These are phyloP conservation scores for Drosophila flavopinicola DNA, from an alignment of 2,888 invertebrate species.

Conservation along the genomic window DNA sequence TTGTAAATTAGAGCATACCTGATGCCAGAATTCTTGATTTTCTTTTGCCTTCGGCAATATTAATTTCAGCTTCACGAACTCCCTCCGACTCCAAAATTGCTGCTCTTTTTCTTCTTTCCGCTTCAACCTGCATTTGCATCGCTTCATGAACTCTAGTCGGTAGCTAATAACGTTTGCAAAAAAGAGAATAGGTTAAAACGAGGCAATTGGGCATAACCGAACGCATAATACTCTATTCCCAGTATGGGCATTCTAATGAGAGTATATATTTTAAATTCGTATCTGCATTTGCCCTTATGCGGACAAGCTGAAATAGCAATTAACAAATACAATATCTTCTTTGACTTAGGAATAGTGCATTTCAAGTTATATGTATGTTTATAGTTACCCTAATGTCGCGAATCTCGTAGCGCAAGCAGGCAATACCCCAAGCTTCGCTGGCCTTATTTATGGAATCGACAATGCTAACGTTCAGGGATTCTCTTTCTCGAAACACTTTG, in stretches of 20 bases:
- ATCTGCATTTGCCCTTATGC: too few relatives aligned
- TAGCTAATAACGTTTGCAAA: constrained; percentile 86
- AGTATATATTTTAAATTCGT: too few relatives aligned
- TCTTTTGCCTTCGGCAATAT: constrained; percentile 98
- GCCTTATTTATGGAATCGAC: constrained; percentile 99
- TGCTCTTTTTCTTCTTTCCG: constrained; percentile 97
- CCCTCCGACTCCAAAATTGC: constrained; percentile 99
- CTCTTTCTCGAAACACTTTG: constrained; percentile 98
- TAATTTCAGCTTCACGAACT: constrained; percentile 95
- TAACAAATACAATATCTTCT: too few relatives aligned
- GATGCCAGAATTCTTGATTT: constrained; percentile 95
- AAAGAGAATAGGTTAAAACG: not conserved
- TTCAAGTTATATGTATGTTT: too few relatives aligned
- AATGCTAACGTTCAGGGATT: constrained; percentile 96
- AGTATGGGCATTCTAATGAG: too few relatives aligned
- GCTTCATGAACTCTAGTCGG: constrained; percentile 98
- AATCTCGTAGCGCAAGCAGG: constrained; percentile 97
- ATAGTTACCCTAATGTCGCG: constrained; percentile 86
- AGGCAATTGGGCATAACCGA: not conserved
- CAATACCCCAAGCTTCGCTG: constrained; percentile 98
- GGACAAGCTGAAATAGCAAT: too few relatives aligned
- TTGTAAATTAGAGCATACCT: constrained; percentile 85
- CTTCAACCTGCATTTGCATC: constrained; percentile 99
- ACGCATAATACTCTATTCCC: not conserved
- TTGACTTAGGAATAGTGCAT: too few relatives aligned